phyloP scores from a whole-genome alignment of 2,113 vertebrate species.

The Callionymus lyra region DNA sequence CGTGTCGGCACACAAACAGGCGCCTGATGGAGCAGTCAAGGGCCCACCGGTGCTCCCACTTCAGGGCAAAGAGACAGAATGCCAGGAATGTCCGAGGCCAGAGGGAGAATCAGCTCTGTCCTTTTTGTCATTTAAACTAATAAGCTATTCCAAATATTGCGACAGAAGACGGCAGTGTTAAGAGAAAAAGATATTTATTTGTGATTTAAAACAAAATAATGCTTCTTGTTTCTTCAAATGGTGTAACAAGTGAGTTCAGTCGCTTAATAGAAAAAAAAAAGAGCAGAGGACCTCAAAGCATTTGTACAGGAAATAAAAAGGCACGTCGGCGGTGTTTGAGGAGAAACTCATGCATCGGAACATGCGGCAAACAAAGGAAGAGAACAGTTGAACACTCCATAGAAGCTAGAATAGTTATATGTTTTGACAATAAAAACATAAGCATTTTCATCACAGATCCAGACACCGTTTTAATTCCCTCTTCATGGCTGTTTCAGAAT shows the following conservation, averaged over 20 bases:
- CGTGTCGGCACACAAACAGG: slow-evolving; percentile 55
- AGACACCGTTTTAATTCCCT: slow-evolving; percentile 46
- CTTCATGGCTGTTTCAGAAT: slow-evolving; percentile 29
- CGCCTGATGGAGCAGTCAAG: slow-evolving; percentile 46
- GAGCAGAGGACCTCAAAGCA: too few relatives aligned
- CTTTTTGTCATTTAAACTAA: slow-evolving; percentile 8
- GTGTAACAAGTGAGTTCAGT: too few relatives aligned
- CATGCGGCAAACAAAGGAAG: slow-evolving; percentile 40
- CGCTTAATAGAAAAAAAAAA: too few relatives aligned
- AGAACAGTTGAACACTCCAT: slow-evolving; percentile 37
- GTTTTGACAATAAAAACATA: slow-evolving; percentile 54
- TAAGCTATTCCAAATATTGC: too few relatives aligned
- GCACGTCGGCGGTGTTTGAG: slow-evolving; percentile 22
- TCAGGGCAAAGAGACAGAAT: slow-evolving; percentile 50
- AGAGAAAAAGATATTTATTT: too few relatives aligned
- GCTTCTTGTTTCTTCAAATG: too few relatives aligned
- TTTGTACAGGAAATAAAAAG: slow-evolving; percentile 11
- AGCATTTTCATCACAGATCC: slow-evolving; percentile 50
- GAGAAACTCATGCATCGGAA: slow-evolving; percentile 44
- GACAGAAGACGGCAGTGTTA: too few relatives aligned
- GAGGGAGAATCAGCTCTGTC: slow-evolving; percentile 34
- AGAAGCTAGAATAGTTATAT: slow-evolving; percentile 53
- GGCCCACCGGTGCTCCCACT: slow-evolving; percentile 50
- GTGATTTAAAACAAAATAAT: too few relatives aligned
- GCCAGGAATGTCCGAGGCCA: slow-evolving; percentile 57